These are phyloP conservation scores for Thymelicus sylvestris DNA, from an alignment of 2,888 invertebrate genomes.

Conservation along the genomic window DNA sequence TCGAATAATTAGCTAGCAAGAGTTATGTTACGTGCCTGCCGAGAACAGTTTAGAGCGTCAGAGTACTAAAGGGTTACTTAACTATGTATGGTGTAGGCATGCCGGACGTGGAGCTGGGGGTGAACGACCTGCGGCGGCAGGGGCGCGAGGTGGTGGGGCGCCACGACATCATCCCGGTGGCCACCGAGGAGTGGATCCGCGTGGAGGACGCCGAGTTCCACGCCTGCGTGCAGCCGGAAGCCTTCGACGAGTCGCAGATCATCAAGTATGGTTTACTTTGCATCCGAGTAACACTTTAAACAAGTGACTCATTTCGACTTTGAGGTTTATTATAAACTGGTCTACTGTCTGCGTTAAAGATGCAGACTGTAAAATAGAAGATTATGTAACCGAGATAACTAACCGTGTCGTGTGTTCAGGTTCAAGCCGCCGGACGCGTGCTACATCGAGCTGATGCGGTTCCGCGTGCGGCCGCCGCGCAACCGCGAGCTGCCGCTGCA, in stretches of 20 bases:
- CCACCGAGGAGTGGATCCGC: constrained; percentile 99
- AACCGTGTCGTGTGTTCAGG: constrained; percentile 70
- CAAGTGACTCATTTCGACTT: too few species aligned
- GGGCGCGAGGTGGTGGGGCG: constrained; percentile 99
- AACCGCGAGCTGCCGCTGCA: constrained; percentile 98
- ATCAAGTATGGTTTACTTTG: constrained; percentile 86
- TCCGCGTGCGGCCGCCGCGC: constrained; percentile 96
- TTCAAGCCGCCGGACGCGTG: constrained; percentile 99
- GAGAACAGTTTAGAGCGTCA: too few species aligned
- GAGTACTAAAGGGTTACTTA: too few species aligned
- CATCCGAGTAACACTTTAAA: too few species aligned
- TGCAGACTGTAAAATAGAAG: too few species aligned
- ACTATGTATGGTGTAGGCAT: constrained; percentile 85
- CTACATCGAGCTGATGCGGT: constrained; percentile 98
- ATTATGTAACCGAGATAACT: too few species aligned
- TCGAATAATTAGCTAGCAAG: too few species aligned
- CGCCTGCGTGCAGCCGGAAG: constrained; percentile 95
- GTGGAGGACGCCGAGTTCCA: constrained; percentile 98
- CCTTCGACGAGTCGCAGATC: constrained; percentile 93
- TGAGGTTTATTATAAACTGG: too few species aligned
- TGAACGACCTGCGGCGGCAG: constrained; percentile 98
- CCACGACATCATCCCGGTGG: constrained; percentile 99
- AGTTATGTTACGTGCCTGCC: too few species aligned
- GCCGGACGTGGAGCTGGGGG: constrained; percentile 98
- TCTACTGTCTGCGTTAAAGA: too few species aligned